Evolutionary conservation across 1,140 invertebrate genomes (phyloP), one percentile per base, ranked within the genome.

Genomic region (Yoshiicerus persimilis): DNA sequence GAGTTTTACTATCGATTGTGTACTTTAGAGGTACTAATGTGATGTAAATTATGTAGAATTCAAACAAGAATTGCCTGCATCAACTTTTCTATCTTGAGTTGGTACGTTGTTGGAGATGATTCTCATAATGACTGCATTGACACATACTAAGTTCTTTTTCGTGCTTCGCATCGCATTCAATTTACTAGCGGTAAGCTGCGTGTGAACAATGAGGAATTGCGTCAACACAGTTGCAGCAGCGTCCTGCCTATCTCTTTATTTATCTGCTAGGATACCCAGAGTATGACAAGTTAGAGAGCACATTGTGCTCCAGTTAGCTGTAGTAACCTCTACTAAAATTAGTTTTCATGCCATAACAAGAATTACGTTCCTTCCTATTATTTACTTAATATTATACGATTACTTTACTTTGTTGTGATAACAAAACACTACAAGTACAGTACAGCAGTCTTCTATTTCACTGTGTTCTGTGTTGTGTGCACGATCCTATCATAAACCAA

Each of bases 111-210:
- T 16, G 36, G 27, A 80, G 30, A 38, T 80, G 75, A 38, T 80
- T 25, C 30, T 6, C 75, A 23, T 80, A 32, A 80, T 80, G 30
- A 80, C n/a, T 80, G 75, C 75, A 80, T 80, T 80, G 75, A 34
- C 75, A 80, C 75, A 80, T 80, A 34, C 32, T 36, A 80, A 80
- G 75, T 80, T 80, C 75, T 80, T 80, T 80, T 80, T 80, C 75
- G 75, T 80, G 75, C 75, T 80, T 80, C 75, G 34, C 32, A 36
- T 80, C 75, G 38, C 34, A 80, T 80, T 80, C 75, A 80, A 80
- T 80, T 70, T 80, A 80, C 75, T 34, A 36, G 23, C 30, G 32
- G 10, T 36, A 80, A 80, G 75, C 75, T 80, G 32, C 75, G 30
- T 80, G 75, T 80, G 75, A 80, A 80, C 75, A 23, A n/a, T 10